Evolutionary conservation across 92 coral and sea anemone species (phyloP).

Genomic region (Bergia puertoricense): DNA sequence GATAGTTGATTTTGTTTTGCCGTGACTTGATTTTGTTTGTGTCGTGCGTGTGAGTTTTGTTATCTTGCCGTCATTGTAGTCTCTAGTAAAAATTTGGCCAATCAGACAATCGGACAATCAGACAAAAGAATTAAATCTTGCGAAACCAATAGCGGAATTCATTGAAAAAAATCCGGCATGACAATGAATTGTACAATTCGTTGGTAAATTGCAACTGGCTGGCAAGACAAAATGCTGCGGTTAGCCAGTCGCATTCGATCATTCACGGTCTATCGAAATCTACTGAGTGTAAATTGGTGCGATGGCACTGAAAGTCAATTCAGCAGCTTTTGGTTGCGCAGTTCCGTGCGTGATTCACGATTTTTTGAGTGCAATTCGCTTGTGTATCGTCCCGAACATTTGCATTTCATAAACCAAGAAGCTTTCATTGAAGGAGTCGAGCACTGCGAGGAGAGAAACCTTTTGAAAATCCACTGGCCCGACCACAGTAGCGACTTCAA

Average conservation of each 20-base stretch:
- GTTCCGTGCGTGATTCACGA: constrained; percentile 1
- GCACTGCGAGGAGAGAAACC: background rate
- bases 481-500: constrained; percentile 31
- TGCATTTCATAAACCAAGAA: background rate
- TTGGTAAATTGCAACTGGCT: background rate
- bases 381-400: background rate
- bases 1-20: too few species aligned
- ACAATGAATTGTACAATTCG: too few species aligned
- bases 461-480: background rate
- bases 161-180: too few species aligned
- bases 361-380: background rate
- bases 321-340: constrained; percentile 6
- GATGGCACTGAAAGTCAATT: background rate
- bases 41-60: too few species aligned
- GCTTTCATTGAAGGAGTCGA: constrained; percentile 3
- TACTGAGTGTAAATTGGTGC: background rate
- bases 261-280: background rate
- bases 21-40: too few species aligned
- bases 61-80: too few species aligned
- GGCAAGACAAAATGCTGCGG: background rate
- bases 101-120: too few species aligned
- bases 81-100: too few species aligned
- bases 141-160: too few species aligned
- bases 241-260: background rate
- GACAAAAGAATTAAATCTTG: too few species aligned